Evolutionary conservation across 2,113 vertebrate species (phyloP), one percentile per base, ranked within the genome.

Genomic region (Protomyctophum bolini): DNA sequence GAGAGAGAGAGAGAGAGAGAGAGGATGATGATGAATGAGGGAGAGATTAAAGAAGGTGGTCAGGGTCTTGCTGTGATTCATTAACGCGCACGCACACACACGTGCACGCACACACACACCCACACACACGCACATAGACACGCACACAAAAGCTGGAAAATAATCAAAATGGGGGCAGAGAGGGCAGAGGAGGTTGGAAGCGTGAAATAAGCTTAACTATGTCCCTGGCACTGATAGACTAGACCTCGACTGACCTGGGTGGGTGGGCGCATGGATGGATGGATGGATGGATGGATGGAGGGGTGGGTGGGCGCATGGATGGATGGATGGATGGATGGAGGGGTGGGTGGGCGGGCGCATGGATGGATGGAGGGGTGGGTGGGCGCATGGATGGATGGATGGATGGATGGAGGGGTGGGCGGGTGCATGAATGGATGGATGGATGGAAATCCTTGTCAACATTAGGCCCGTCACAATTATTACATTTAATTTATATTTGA

Each of bases 71-170:
- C 48, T 45, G 15, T 6, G 41, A 66, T 41, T 10, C 58, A 14
- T 33, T 41, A 14, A 7, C 28, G 12, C 58, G 41, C 58, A 49
- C 41, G 15, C 46, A 63, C n/a, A 48, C 46, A 61, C 59, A 61
- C 59, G n/a, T 6, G 46, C 60, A 47, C 60, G 48, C 60, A 47
- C 46, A 63, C 60, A 47, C 60, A 63, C 45, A 9, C 63, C 28
- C 7, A 6, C 50, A 3, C 12, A 21, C 12, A 6, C 33, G 2
- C 33, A 4, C 33, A 6, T 3, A 41, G 1, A 3, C 33, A 41
- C 33, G 5, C 33, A 41, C 5, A 6, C 33, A 41, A 41, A 41
- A 41, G 33, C 33, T 41, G 33, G 33, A 41, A 41, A 1, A 41
- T 0, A 41, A 41, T 41, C 33, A 41, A 41, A 41, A 41, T 41